Percentiles rank a stretch among this genome's conserved stretches.
These are phyloP conservation scores for Villa cingulata DNA, from an alignment of 2,888 invertebrate genomes.

Conservation along the genomic window DNA sequence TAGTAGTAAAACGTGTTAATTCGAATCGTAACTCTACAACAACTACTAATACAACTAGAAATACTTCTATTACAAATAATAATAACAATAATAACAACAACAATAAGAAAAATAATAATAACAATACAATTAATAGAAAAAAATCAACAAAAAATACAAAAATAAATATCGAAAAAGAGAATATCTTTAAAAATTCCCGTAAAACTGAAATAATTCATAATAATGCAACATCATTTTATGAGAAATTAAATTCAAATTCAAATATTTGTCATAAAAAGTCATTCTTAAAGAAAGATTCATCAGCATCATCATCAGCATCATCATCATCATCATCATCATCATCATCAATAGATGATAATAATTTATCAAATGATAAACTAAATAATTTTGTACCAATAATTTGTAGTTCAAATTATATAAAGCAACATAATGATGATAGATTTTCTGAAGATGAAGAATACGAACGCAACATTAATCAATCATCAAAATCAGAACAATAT, in stretches of 20 bases:
- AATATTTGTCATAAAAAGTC: not conserved
- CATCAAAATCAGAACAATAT: too few relatives aligned
- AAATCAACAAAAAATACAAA: constrained; percentile 10
- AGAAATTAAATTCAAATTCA: not conserved
- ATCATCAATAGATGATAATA: too few relatives aligned
- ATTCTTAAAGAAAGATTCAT: not conserved
- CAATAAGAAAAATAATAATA: constrained; percentile 2
- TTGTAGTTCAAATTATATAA: not conserved
- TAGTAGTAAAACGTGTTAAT: constrained; percentile 16
- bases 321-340: not conserved
- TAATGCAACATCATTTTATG: constrained; percentile 7
- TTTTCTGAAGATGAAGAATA: too few relatives aligned
- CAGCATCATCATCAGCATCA: not conserved
- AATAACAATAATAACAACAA: constrained; percentile 6
- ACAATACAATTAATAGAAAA: constrained; percentile 3
- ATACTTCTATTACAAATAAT: constrained; percentile 8
- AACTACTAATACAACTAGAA: not conserved
- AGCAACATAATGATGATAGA: too few relatives aligned
- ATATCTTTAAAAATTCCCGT: constrained; percentile 18
- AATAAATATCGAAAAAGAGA: constrained; percentile 18
- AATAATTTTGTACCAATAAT: constrained; percentile 12
- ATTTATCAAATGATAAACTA: constrained; percentile 11
- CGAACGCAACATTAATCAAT: too few relatives aligned
- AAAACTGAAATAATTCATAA: not conserved
- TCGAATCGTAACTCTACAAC: constrained; percentile 9